A percentile compares a stretch with the other conserved stretches of the same genome.
Conservation (phyloP, 2,113 vertebrate genomes). For the Corythoichthys intestinalis region DNA sequence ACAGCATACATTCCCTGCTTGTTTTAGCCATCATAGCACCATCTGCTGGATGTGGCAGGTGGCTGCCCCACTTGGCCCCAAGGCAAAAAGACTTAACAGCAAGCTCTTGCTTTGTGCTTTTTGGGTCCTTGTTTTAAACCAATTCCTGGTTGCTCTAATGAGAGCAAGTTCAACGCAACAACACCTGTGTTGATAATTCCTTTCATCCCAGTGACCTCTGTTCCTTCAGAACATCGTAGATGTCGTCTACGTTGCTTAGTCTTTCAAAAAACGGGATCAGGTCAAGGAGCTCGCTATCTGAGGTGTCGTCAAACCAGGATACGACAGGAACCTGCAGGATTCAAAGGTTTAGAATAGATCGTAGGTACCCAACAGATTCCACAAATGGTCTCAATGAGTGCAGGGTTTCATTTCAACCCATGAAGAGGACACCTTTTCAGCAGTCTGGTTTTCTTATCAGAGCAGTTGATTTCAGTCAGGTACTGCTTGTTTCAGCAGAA, state of each 20-base stretch:
- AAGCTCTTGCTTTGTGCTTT: not conserved
- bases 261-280: slow-evolving; percentile 95
- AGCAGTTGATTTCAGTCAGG: too few species aligned
- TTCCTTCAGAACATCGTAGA: slow-evolving; percentile 88
- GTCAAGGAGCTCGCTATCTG: slow-evolving; percentile 91
- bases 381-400: too few species aligned
- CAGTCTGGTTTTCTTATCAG: too few species aligned
- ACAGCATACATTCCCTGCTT: not conserved
- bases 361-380: too few species aligned
- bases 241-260: slow-evolving; percentile 88
- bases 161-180: slow-evolving; percentile 60
- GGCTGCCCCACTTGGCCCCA: not conserved
- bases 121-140: not conserved
- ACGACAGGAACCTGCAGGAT: slow-evolving; percentile 85
- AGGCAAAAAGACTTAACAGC: not conserved
- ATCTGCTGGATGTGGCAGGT: not conserved
- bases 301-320: slow-evolving; percentile 97
- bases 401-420: too few species aligned
- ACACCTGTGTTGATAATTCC: slow-evolving; percentile 37
- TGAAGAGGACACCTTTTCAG: too few species aligned
- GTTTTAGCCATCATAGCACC: not conserved
- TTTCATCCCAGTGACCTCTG: slow-evolving; percentile 71
- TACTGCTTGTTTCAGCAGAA: too few species aligned
- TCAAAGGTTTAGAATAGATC: not conserved
- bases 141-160: not conserved